Conservation (phyloP, 2,888 invertebrate genomes). For the Bombyx huttoni region DNA sequence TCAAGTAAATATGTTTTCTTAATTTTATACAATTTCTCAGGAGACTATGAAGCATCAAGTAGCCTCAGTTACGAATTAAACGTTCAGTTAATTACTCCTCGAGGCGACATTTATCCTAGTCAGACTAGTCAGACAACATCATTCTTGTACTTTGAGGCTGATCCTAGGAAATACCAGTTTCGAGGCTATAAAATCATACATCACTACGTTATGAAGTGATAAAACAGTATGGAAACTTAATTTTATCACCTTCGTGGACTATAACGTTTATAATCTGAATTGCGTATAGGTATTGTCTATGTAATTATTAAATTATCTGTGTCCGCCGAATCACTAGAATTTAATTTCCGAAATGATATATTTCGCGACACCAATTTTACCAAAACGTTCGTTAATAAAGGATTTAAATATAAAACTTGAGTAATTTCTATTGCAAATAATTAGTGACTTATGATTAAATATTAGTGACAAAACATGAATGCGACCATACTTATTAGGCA, state of each 20-base stretch:
- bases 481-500: conserved; percentile 70
- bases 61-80: neutral
- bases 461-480: conserved; percentile 69
- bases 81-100: neutral
- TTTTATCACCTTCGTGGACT: neutral
- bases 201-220: neutral
- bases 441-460: conserved; percentile 6
- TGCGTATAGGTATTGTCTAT: too few species aligned
- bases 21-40: too few species aligned
- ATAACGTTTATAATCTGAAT: too few species aligned
- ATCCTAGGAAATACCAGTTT: neutral
- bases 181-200: too few species aligned
- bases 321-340: neutral
- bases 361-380: too few species aligned
- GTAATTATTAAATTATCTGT: too few species aligned
- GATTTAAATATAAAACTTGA: too few species aligned
- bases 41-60: neutral
- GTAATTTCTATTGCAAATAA: neutral
- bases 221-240: neutral
- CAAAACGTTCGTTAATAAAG: too few species aligned
- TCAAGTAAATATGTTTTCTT: too few species aligned
- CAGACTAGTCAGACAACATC: neutral
- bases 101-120: neutral
- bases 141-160: neutral
- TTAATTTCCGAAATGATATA: neutral